phyloP scores from a whole-genome alignment of 2,113 vertebrate species.

The Sceloporus tristichus region DNA sequence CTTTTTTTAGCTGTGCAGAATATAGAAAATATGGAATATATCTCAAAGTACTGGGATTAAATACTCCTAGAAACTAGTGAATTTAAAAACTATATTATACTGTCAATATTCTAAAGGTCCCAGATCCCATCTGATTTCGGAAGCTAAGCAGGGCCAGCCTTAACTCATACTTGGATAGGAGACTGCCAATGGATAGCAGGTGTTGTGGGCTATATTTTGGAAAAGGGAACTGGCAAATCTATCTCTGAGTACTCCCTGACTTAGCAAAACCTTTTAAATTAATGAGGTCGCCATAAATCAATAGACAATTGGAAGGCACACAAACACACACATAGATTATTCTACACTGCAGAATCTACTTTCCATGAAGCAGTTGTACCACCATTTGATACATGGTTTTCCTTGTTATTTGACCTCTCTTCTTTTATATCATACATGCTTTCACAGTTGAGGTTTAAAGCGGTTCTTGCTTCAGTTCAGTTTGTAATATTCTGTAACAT shows the following conservation, averaged over 20 bases:
- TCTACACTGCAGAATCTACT: background rate
- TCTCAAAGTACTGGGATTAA: background rate
- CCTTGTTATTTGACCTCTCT: background rate
- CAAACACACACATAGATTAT: background rate
- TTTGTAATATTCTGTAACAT: background rate
- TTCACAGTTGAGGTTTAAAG: background rate
- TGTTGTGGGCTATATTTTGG: no score
- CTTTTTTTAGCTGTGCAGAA: slow-evolving; percentile 8
- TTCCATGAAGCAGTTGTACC: background rate
- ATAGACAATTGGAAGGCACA: no score
- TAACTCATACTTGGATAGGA: no score
- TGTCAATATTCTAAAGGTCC: no score
- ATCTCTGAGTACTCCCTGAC: no score
- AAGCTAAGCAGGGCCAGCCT: no score
- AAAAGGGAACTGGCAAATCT: no score
- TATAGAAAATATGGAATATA: background rate
- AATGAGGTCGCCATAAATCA: no score
- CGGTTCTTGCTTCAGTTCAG: background rate
- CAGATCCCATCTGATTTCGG: no score
- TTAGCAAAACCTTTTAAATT: no score
- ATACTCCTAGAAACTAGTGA: slow-evolving; percentile 42
- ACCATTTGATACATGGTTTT: background rate
- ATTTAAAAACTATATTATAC: no score
- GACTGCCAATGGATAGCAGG: no score
- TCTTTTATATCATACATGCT: background rate